A percentile compares a stretch with the other conserved stretches of the same genome.
These are phyloP conservation scores for Stichopus horrens DNA, from an alignment of 53 echinoderm and acorn worm genomes.

Conservation along the genomic window DNA sequence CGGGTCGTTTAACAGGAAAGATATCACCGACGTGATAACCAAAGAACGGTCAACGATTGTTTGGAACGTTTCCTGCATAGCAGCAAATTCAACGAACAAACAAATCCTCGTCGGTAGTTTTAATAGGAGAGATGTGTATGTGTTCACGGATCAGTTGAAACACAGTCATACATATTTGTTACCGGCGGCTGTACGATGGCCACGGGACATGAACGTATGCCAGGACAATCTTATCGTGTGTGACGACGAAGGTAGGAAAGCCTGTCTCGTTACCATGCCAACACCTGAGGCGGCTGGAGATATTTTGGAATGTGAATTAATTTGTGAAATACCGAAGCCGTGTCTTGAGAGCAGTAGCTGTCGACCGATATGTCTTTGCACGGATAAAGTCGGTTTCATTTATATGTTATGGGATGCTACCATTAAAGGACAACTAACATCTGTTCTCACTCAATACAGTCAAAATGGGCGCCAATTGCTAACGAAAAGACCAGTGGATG, in stretches of 20 bases:
- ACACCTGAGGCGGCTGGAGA: background rate
- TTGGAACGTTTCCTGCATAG: slow-evolving; percentile 18
- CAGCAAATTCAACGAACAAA: background rate
- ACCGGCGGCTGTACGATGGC: slow-evolving; percentile 2
- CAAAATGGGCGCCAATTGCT: slow-evolving; percentile 17
- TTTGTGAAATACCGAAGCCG: slow-evolving; percentile 17
- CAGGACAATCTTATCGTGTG: slow-evolving; percentile 15
- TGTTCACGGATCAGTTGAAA: slow-evolving; percentile 11
- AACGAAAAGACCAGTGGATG: background rate
- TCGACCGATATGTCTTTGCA: slow-evolving; percentile 21
- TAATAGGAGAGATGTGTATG: slow-evolving; percentile 7
- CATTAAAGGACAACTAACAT: background rate
- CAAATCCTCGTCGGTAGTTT: slow-evolving; percentile 10
- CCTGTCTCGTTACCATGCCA: slow-evolving; percentile 12
- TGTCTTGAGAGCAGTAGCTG: background rate
- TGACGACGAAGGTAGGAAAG: background rate
- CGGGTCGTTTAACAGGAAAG: background rate
- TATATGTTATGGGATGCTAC: slow-evolving; percentile 38
- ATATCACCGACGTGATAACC: background rate
- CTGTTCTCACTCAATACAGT: slow-evolving; percentile 10
- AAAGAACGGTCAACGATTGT: background rate
- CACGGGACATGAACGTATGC: background rate
- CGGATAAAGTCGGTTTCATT: slow-evolving; percentile 5
- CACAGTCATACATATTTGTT: background rate
- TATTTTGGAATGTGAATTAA: background rate